These are phyloP conservation scores for Scelioninae gen. 1 DNA, from an alignment of 2,888 invertebrate genomes.

Conservation along the genomic window DNA sequence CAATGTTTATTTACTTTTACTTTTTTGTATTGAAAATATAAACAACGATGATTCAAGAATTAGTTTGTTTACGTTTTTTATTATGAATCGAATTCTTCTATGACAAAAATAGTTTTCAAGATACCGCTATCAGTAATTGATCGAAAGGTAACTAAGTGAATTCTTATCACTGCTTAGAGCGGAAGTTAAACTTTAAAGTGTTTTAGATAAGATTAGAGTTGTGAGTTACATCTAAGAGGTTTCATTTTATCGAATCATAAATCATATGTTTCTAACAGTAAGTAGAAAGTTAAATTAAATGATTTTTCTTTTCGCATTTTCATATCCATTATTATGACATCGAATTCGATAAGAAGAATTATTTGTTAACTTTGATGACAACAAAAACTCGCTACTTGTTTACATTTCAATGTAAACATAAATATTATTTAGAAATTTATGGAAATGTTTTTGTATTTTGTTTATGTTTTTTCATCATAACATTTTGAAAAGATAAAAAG, in stretches of 20 bases:
- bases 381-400: no score
- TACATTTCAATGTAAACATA: no score
- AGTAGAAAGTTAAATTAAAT: background rate
- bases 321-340: no score
- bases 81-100: background rate
- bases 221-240: background rate
- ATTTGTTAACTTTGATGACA: background rate
- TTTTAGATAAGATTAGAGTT: constrained; percentile 5
- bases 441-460: no score
- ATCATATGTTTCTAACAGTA: background rate
- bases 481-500: no score
- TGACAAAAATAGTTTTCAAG: background rate
- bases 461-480: no score
- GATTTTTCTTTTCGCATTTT: no score
- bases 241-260: background rate
- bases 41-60: no score
- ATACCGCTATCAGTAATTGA: background rate
- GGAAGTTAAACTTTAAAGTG: constrained; percentile 9
- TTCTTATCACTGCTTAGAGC: constrained; percentile 2
- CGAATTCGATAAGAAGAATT: background rate
- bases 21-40: no score
- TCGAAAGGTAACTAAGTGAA: background rate
- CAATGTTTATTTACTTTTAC: no score
- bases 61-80: background rate
- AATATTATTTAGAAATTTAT: no score